These are phyloP conservation scores for Erebia palarica DNA, from an alignment of 2,888 invertebrate species.

Conservation along the genomic window DNA sequence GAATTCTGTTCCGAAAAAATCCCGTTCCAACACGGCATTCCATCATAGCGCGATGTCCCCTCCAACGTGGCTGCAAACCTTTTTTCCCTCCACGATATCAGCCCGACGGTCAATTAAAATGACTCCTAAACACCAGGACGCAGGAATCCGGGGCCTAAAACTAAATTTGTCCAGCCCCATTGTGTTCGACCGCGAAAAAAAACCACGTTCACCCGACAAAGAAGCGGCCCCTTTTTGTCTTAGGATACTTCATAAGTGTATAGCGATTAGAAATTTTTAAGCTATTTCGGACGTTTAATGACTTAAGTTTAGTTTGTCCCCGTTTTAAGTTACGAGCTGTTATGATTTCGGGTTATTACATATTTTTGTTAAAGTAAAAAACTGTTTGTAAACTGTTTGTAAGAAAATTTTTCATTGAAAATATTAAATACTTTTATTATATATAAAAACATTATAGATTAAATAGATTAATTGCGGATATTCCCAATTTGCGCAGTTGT, in stretches of 20 bases:
- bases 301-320: constrained; percentile 57
- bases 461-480: too few species aligned
- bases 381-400: too few species aligned
- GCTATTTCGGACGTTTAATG: constrained; percentile 61
- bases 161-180: constrained; percentile 75
- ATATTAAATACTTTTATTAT: too few species aligned
- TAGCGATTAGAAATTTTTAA: constrained; percentile 67
- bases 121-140: constrained; percentile 72
- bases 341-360: constrained; percentile 9
- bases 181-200: constrained; percentile 64
- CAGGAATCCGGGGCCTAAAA: constrained; percentile 61
- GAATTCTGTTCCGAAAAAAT: constrained; percentile 8
- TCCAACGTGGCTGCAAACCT: constrained; percentile 48
- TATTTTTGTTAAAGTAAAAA: background rate
- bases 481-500: too few species aligned
- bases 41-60: constrained; percentile 67
- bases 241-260: constrained; percentile 71
- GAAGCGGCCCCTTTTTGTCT: constrained; percentile 67
- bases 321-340: constrained; percentile 22
- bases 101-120: constrained; percentile 76
- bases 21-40: constrained; percentile 56
- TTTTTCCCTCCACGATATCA: constrained; percentile 61
- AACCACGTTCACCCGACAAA: constrained; percentile 68
- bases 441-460: too few species aligned
- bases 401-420: background rate